Evolutionary conservation across 2,888 invertebrate genomes (phyloP), one percentile per base, ranked within the genome.

Genomic region (Cyaniris semiargus): DNA sequence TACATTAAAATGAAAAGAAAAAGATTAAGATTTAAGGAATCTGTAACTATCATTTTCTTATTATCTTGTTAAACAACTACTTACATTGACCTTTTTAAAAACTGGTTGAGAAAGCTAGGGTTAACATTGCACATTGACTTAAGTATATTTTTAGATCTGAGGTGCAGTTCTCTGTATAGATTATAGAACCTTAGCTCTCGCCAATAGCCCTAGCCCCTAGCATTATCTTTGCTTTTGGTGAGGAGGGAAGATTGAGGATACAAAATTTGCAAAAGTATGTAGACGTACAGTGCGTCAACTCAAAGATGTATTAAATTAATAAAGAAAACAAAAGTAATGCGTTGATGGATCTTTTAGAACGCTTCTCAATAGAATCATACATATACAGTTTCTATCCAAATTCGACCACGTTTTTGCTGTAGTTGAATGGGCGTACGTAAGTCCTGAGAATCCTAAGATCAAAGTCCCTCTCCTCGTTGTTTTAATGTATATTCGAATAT

Each of bases 391-490:
- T 48, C 3, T 48, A 48, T 48, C 15, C 48, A 15, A 48, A 48
- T 15, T 48, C 3, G 48, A 15, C 15, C 15, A 48, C 3, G 48
- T 48, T 48, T 48, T 48, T 5, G 48, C 15, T 15, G 48, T 15
- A 15, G 48, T 48, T 2, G 48, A 48, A 48, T 48, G 53, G 3
- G 3, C 18, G 53, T n/a, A n/a, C n/a, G n/a, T n/a, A n/a, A n/a
- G n/a, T 53, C 53, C 53, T 13, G 21, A n/a, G 58, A 58, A 44
- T 44, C 44, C 44, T 15, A 58, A n/a, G 58, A 58, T 58, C 6
- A 58, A 21, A n/a, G 18, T 6, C 13, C n/a, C n/a, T 23, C 76
- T 21, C 77, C 72, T 72, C 34, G 10, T 60, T 74, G 60, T 38
- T 74, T 72, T 60, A 1, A 77, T n/a, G 31, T 13, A 31, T 27